Evolutionary conservation across 2,888 invertebrate species (phyloP).

Genomic region (Chirona hameri): DNA sequence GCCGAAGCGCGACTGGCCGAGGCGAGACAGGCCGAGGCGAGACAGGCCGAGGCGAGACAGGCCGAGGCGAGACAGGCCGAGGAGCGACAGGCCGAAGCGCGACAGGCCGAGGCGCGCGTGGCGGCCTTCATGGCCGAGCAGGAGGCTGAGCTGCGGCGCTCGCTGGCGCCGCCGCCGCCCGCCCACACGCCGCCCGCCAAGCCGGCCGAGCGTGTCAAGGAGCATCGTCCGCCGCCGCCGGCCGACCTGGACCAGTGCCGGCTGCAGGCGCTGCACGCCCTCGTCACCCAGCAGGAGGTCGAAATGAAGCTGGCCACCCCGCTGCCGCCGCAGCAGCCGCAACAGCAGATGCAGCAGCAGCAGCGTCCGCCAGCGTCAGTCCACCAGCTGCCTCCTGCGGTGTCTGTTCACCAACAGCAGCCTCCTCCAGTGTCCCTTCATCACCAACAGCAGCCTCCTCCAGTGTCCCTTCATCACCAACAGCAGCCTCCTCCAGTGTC

Average conservation of each 20-base stretch:
- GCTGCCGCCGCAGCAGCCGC: background rate
- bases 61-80: background rate
- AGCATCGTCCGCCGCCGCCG: background rate
- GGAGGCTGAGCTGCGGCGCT: slow-evolving; percentile 2
- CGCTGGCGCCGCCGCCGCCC: background rate
- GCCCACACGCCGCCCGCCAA: background rate
- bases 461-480: no score
- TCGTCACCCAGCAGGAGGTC: background rate
- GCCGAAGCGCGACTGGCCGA: background rate
- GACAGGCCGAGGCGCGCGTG: background rate
- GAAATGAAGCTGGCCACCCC: background rate
- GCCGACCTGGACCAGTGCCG: background rate
- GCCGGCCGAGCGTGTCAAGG: background rate
- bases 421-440: no score
- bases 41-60: no score
- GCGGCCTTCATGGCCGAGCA: background rate
- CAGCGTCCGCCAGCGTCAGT: background rate
- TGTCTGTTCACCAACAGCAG: no score
- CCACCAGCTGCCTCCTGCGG: background rate
- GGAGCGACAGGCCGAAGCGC: background rate
- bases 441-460: no score
- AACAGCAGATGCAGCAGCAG: no score
- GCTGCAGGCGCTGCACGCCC: slow-evolving; percentile 1
- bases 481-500: no score
- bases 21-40: no score